These are phyloP conservation scores for Vespertilio murinus DNA, from an alignment of 2,797 vertebrate genomes.

Conservation along the genomic window DNA sequence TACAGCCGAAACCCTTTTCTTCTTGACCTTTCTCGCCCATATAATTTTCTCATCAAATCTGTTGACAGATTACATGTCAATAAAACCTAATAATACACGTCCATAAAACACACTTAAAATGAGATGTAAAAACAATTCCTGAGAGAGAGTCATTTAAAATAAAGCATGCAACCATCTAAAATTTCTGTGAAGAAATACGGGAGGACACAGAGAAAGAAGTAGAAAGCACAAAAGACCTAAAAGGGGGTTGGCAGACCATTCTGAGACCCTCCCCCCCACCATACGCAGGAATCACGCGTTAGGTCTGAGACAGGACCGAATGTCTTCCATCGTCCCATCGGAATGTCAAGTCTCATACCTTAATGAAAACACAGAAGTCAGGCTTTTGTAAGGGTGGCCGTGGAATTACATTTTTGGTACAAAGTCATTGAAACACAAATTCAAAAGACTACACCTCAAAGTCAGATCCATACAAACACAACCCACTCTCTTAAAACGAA, in stretches of 20 bases:
- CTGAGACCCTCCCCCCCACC: not conserved
- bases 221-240: not conserved
- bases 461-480: not conserved
- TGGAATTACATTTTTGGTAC: not conserved
- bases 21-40: not conserved
- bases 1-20: not conserved
- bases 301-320: not conserved
- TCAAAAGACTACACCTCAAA: conserved; percentile 14
- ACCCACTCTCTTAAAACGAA: not conserved
- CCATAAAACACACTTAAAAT: not conserved
- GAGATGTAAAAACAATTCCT: not conserved
- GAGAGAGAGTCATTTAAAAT: not conserved
- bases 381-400: not conserved
- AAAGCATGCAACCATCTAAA: not conserved
- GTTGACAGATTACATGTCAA: not conserved
- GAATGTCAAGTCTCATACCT: not conserved
- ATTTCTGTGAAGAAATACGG: not conserved
- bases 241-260: not conserved
- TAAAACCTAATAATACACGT: not conserved
- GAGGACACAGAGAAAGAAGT: not conserved
- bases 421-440: not conserved
- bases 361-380: not conserved
- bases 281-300: not conserved
- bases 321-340: not conserved
- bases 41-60: not conserved